phyloP scores from a whole-genome alignment of 2,797 vertebrate genomes.

The Tarsius wallacei region DNA sequence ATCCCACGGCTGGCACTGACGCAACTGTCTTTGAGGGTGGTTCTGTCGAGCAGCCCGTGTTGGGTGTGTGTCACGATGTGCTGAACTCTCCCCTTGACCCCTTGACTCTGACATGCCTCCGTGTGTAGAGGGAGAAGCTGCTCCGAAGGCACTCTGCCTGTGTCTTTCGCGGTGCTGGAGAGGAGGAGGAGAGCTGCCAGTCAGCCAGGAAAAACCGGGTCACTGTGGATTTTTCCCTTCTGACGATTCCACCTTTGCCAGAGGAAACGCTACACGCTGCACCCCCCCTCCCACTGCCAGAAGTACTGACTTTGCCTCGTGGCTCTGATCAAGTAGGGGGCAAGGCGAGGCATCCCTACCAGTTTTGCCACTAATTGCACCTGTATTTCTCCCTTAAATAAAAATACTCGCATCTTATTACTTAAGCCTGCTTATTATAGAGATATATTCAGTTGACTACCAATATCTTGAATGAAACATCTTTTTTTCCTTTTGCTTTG shows the following conservation, averaged over 20 bases:
- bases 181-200: slow-evolving; percentile 90
- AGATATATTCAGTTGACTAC: background rate
- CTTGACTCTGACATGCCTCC: slow-evolving; percentile 88
- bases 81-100: slow-evolving; percentile 87
- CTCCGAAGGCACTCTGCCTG: slow-evolving; percentile 95
- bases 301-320: slow-evolving; percentile 87
- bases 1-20: background rate
- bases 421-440: background rate
- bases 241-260: slow-evolving; percentile 92
- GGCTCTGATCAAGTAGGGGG: slow-evolving; percentile 78
- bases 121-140: slow-evolving; percentile 93
- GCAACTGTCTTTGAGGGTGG: rapidly evolving
- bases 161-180: slow-evolving; percentile 89
- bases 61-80: slow-evolving; percentile 73
- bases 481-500: background rate
- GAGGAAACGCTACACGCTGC: slow-evolving; percentile 90
- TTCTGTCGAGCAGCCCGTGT: slow-evolving; percentile 2
- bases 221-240: slow-evolving; percentile 97
- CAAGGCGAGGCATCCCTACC: slow-evolving; percentile 55
- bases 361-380: slow-evolving; percentile 88
- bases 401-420: background rate
- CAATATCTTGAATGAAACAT: background rate
- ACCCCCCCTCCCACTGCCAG: slow-evolving; percentile 90
- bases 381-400: slow-evolving; percentile 42
- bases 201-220: slow-evolving; percentile 91